Conservation (phyloP, 2,797 vertebrate species). For the Microtus californicus region DNA sequence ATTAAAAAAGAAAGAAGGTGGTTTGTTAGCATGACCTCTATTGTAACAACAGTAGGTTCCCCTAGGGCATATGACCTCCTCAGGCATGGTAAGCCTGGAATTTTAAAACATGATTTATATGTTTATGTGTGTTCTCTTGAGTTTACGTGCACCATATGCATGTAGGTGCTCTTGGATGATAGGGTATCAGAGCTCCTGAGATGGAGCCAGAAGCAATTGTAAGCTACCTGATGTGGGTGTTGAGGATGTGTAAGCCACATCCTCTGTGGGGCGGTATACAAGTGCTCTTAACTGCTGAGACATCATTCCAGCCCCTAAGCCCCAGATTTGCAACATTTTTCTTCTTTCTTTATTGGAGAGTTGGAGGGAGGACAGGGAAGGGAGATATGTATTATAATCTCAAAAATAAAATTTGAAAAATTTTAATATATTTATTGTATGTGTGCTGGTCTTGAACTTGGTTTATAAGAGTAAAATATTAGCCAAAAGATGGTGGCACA, state of each 20-base stretch:
- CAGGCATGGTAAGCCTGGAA: neutral
- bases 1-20: neutral
- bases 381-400: too few species aligned
- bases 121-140: neutral
- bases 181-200: neutral
- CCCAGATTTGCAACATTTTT: neutral
- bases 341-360: neutral
- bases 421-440: too few species aligned
- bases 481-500: neutral
- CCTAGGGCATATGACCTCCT: neutral
- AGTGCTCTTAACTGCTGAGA: neutral
- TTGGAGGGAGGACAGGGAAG: neutral
- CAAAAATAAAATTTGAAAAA: too few species aligned
- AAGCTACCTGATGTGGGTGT: neutral
- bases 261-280: neutral
- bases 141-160: too few species aligned
- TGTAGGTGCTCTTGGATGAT: too few species aligned
- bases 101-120: neutral
- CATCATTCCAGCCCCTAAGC: neutral
- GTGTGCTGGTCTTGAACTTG: too few species aligned
- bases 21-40: neutral
- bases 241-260: neutral
- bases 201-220: neutral
- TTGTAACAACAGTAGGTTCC: neutral
- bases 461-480: neutral